A percentile compares a stretch with the other conserved stretches of the same genome.
phyloP scores from a whole-genome alignment of 2,797 vertebrate species.

The Allobates femoralis region DNA sequence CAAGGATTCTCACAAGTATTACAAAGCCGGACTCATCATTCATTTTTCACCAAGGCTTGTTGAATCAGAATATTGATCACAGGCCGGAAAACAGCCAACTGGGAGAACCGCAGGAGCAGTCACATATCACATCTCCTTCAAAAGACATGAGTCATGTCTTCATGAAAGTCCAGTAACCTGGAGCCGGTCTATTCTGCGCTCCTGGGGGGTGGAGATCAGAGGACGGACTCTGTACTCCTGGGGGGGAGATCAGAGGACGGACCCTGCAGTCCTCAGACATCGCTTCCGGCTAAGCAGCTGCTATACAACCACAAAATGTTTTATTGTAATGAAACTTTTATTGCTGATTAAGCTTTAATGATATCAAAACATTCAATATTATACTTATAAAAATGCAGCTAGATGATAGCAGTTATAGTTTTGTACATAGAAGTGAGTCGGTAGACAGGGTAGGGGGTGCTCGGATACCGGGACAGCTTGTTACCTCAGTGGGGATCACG shows the following conservation, averaged over 20 bases:
- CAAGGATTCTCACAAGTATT: constrained; percentile 1
- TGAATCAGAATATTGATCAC: constrained; percentile 8
- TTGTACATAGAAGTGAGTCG: no score
- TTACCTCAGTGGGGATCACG: no score
- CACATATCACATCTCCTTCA: constrained; percentile 7
- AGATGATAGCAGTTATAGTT: no score
- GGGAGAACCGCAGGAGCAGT: not conserved
- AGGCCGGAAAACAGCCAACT: constrained; percentile 8
- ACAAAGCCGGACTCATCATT: constrained; percentile 9
- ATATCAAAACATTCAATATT: not conserved
- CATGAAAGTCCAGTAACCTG: not conserved
- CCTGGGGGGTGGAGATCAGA: not conserved
- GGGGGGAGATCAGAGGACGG: not conserved
- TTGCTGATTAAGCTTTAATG: not conserved
- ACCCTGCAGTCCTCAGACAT: not conserved
- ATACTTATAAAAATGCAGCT: no score
- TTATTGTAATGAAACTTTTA: not conserved
- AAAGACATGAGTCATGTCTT: not conserved
- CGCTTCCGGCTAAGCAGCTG: not conserved
- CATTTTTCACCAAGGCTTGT: constrained; percentile 18
- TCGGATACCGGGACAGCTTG: no score
- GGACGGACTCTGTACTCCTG: not conserved
- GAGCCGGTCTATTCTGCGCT: not conserved
- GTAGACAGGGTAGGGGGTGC: no score
- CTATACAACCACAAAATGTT: not conserved